Evolutionary conservation across 2,888 invertebrate genomes (phyloP), one percentile per base, ranked within the genome.

Genomic region (Iselma pallidipennis): DNA sequence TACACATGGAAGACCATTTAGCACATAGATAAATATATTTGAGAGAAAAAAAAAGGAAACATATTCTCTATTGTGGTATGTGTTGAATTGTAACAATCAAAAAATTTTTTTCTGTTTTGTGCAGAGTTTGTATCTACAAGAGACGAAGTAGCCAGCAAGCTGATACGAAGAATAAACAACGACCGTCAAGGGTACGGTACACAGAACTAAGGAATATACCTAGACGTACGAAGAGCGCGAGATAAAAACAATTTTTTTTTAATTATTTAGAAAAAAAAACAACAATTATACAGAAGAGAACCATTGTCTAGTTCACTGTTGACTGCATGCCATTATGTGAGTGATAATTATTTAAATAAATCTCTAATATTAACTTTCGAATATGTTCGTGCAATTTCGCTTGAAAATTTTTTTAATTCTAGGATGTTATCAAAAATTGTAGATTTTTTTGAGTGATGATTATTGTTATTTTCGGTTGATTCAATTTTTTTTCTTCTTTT

Each of bases 81-180:
- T 49, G 37, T 56, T 37, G 42, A 19, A 21, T 33, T 56, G 14
- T 29, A 14, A 52, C 42, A 54, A n/a, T n/a, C 7, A 33, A 33
- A 12, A 49, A 16, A 9, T 3, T 54, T 49, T 33, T 51, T 21
- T 59, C 57, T 69, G 71, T 70, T 73, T 59, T 75, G 65, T 72
- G 60, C 76, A 81, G 81, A 74, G 74, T 80, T 31, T 76, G 76
- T 58, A 76, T 81, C 68, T 81, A 80, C 71, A 79, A 76, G 68
- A 76, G 74, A 59, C 74, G 78, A 45, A 74, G 65, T 57, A 75
- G 72, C 55, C 72, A 74, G 61, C 73, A 70, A 23, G 57, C 68
- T 45, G 65, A 71, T 59, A 61, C 70, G n/a, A 66, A 65, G 49
- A 71, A 72, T 53, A 74, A 71, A 56, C 69, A 71, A 60, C 69